A percentile compares a stretch with the other conserved stretches of the same genome.
Conservation (phyloP, 1,140 invertebrate species). For the Nilaparvata lugens region DNA sequence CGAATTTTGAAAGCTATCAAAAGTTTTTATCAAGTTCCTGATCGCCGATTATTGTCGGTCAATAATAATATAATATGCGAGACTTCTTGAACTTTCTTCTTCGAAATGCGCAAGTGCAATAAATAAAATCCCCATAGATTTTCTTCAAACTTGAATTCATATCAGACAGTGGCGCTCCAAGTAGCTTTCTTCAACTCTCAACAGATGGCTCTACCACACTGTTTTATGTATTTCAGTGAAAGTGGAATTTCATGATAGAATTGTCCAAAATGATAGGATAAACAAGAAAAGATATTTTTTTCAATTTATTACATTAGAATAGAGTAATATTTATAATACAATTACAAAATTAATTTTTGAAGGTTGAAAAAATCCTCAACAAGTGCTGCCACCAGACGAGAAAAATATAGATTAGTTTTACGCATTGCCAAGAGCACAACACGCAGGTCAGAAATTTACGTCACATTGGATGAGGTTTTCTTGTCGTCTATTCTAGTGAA, state of each 20-base stretch:
- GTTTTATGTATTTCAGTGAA: too few relatives aligned
- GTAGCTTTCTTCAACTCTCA: not conserved
- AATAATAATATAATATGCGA: too few relatives aligned
- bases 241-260: too few relatives aligned
- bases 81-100: too few relatives aligned
- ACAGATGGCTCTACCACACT: not conserved
- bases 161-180: not conserved
- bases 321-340: too few relatives aligned
- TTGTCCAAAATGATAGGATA: too few relatives aligned
- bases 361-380: not conserved
- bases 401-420: conserved; percentile 10
- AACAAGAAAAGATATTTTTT: too few relatives aligned
- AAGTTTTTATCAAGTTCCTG: too few relatives aligned
- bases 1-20: too few relatives aligned
- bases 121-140: conserved; percentile 13
- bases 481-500: not conserved
- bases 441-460: conserved; percentile 13
- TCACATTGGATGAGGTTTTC: not conserved
- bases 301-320: too few relatives aligned
- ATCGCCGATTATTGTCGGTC: too few relatives aligned
- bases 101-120: conserved; percentile 12
- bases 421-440: conserved; percentile 9
- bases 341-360: too few relatives aligned
- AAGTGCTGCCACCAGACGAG: conserved; percentile 1
- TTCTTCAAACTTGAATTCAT: conserved; percentile 7